Percentiles rank a stretch among this genome's conserved stretches.
These are phyloP conservation scores for Paratrypauchen microcephalus DNA, from an alignment of 2,797 vertebrate genomes.

Conservation along the genomic window DNA sequence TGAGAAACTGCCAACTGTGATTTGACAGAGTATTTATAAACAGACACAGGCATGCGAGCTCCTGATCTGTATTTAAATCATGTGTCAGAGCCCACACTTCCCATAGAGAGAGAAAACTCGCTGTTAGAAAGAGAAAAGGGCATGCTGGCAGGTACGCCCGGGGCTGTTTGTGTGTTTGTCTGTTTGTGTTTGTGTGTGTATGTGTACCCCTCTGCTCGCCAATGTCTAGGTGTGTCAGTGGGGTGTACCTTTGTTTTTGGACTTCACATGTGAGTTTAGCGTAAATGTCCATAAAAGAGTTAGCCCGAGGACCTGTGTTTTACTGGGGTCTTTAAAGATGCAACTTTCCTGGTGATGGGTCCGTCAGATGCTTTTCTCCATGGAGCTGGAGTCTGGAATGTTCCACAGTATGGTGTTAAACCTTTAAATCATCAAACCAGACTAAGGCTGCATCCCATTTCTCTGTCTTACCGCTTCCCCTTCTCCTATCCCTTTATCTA, in stretches of 20 bases:
- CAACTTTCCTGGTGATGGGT: too few species aligned
- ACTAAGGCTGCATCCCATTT: too few species aligned
- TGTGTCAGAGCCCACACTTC: conserved; percentile 33
- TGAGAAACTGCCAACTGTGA: conserved; percentile 17
- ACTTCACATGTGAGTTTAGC: conserved; percentile 23
- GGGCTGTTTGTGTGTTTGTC: conserved; percentile 57
- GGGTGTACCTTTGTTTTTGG: conserved; percentile 25
- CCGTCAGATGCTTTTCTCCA: too few species aligned
- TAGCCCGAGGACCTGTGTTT: conserved; percentile 48
- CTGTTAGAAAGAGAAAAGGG: conserved; percentile 42
- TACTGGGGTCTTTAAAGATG: conserved; percentile 23
- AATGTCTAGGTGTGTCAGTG: conserved; percentile 27
- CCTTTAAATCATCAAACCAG: too few species aligned
- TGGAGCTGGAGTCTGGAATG: too few species aligned
- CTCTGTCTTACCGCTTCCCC: too few species aligned
- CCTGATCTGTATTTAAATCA: conserved; percentile 59
- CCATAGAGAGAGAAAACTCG: conserved; percentile 44
- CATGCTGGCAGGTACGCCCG: conserved; percentile 60
- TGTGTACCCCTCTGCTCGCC: conserved; percentile 41
- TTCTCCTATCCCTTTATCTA: too few species aligned
- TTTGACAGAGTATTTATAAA: conserved; percentile 33
- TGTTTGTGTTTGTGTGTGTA: conserved; percentile 14
- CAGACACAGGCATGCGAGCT: conserved; percentile 31
- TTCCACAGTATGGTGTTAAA: too few species aligned
- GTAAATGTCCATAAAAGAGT: conserved; percentile 55